Base-by-base conservation (phyloP, 2,113 vertebrate genomes). In the Seriola quinqueradiata region DNA sequence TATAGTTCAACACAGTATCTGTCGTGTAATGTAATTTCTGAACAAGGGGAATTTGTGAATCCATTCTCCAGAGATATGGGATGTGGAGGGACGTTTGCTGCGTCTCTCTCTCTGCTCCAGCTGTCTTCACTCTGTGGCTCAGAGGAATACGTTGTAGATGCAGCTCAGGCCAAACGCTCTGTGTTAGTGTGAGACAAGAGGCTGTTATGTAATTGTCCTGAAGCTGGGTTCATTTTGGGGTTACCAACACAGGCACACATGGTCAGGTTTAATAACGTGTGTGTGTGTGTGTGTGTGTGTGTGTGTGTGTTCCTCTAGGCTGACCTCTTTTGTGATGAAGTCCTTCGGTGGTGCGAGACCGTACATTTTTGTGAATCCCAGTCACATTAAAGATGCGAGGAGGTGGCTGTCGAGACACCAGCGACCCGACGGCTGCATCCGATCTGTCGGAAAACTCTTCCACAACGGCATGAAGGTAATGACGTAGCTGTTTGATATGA, bases 281-380 rank as follows among this genome's bases (percentile, higher is more conserved):
- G 23, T 14, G 10, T 63, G 17, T 70, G 23, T 14, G 10, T 63
- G 17, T 70, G 19, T 13, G 8, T 58, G 17, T 70, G 12, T 63
- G 8, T 57, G 3, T 68, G 52, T 23, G 6, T 34, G 13, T 48
- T 38, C 36, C 8, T 11, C 5, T 57, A 97, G 97, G 97, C 81
- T 97, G 83, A 97, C 97, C 23, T 86, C 97, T 0, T 97, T 97
- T 81, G 97, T 97, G 85, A 94, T 96, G 88, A 97, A 97, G 91
- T 96, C 95, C 57, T 98, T 97, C 38, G 91, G 86, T 2, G 94
- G 96, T 73, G 96, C 95, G 3, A 92, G 59, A 13, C 72, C 87
- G 0, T 96, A 94, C 88, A 95, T 96, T 88, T 97, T 95, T 42
- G 79, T 96, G 54, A 90, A 97, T 57, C 70, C 90, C 2, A 70